Percentiles rank a stretch among this genome's conserved stretches.
phyloP scores from a whole-genome alignment of 1,140 invertebrate genomes.

The Drosophila biarmipes region DNA sequence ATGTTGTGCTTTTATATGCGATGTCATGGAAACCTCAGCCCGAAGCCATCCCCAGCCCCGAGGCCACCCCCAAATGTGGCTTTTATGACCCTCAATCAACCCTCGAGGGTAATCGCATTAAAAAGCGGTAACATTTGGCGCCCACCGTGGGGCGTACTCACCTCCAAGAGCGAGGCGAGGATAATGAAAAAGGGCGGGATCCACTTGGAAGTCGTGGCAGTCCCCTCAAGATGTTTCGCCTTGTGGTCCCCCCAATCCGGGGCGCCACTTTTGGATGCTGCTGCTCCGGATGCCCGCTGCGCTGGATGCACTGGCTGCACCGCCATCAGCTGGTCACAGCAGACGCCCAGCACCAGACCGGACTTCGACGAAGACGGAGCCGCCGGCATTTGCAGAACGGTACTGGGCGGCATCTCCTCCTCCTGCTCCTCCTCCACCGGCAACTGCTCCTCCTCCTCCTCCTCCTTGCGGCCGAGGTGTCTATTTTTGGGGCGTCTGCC shows the following conservation, averaged over 20 bases:
- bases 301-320: conserved; percentile 30
- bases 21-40: conserved; percentile 65
- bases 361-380: conserved; percentile 44
- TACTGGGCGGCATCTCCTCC: conserved; percentile 61
- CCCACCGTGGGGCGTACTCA: conserved; percentile 85
- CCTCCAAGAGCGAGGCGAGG: conserved; percentile 93
- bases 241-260: conserved; percentile 19
- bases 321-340: conserved; percentile 73
- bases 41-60: not conserved
- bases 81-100: conserved; percentile 65
- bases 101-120: conserved; percentile 66
- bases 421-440: conserved; percentile 31
- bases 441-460: conserved; percentile 11
- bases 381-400: conserved; percentile 65
- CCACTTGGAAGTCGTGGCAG: conserved; percentile 81
- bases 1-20: conserved; percentile 57
- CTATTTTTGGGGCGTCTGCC: conserved; percentile 79
- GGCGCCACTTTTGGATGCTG: conserved; percentile 6
- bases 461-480: conserved; percentile 5
- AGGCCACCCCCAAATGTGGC: conserved; percentile 21
- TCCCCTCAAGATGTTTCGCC: conserved; percentile 14
- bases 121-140: conserved; percentile 43
- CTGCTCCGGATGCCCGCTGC: conserved; percentile 22
- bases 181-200: conserved; percentile 95
- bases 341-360: conserved; percentile 73